phyloP scores from a whole-genome alignment of 2,797 vertebrate genomes.

The Steatocranus sp. region DNA sequence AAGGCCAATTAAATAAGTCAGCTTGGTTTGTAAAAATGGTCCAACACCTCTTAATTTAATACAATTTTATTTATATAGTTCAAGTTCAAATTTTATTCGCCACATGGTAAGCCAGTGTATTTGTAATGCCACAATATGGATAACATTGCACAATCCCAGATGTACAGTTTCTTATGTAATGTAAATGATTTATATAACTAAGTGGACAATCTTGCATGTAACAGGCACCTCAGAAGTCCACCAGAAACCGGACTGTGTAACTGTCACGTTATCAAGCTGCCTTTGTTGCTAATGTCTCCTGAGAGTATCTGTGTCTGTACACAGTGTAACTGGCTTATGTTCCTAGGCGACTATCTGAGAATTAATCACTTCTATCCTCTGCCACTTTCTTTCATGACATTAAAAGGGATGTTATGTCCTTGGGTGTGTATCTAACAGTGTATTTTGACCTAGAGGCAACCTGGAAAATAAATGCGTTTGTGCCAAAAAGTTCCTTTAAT shows the following conservation, averaged over 20 bases:
- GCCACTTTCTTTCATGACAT: slow-evolving; percentile 1
- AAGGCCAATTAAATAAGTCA: not conserved
- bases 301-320: slow-evolving; percentile 28
- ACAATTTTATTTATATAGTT: too few species aligned
- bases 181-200: slow-evolving; percentile 49
- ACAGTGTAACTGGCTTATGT: slow-evolving; percentile 42
- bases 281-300: slow-evolving; percentile 37
- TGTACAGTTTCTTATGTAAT: slow-evolving; percentile 11
- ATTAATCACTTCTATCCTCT: slow-evolving; percentile 48
- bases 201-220: slow-evolving; percentile 14
- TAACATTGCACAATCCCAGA: slow-evolving; percentile 10
- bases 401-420: not conserved
- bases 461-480: not conserved
- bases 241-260: slow-evolving; percentile 46
- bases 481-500: not conserved
- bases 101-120: slow-evolving; percentile 16
- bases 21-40: not conserved
- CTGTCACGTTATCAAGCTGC: slow-evolving; percentile 27
- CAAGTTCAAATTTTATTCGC: too few species aligned
- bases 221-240: slow-evolving; percentile 38
- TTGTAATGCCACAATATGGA: not conserved
- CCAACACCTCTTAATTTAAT: not conserved
- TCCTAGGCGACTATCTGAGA: not conserved
- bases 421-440: not conserved
- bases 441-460: not conserved